These are phyloP conservation scores for Streptopelia turtur DNA, from an alignment of 2,797 vertebrate genomes.

Conservation along the genomic window DNA sequence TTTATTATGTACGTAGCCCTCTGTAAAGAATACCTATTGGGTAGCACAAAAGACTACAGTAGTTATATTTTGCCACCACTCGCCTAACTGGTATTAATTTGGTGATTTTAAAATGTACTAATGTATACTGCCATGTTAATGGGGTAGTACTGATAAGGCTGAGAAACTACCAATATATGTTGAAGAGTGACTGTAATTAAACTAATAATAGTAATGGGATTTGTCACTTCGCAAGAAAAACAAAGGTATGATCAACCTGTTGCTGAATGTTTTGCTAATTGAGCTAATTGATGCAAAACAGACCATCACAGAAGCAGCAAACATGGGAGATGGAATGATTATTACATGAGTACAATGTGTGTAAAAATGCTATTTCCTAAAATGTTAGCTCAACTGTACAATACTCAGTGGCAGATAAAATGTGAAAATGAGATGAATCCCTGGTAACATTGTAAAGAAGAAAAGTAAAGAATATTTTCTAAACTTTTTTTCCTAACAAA, in stretches of 20 bases:
- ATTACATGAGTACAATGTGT: background rate
- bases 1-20: background rate
- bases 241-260: conserved; percentile 37
- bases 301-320: background rate
- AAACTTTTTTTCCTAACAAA: background rate
- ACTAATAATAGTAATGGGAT: conserved; percentile 66
- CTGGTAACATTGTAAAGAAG: background rate
- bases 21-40: background rate
- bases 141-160: conserved; percentile 56
- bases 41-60: background rate
- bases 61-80: conserved; percentile 34
- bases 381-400: background rate
- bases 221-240: conserved; percentile 66
- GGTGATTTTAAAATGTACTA: conserved; percentile 68
- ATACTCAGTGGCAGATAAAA: background rate
- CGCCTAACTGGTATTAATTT: conserved; percentile 24
- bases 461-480: background rate
- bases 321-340: background rate
- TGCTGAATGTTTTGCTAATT: conserved; percentile 48
- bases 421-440: background rate
- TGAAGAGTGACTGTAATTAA: conserved; percentile 69
- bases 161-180: conserved; percentile 71
- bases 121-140: conserved; percentile 62
- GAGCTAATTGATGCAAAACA: conserved; percentile 19
- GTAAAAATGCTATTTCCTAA: background rate